phyloP scores from a whole-genome alignment of 2,113 vertebrate genomes.

The Zapus hudsonius region DNA sequence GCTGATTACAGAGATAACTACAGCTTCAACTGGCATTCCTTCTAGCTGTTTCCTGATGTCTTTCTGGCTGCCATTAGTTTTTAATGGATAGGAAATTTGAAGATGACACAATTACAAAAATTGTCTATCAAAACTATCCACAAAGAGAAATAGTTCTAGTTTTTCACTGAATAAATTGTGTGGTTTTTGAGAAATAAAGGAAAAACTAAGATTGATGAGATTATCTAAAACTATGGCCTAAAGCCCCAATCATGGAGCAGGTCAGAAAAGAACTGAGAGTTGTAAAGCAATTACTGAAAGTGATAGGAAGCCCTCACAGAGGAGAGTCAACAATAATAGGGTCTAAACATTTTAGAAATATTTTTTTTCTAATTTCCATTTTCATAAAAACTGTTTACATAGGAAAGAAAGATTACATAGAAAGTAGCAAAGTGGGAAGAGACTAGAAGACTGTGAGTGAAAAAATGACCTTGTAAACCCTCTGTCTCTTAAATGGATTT shows the following conservation, averaged over 20 bases:
- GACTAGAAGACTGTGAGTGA: neutral
- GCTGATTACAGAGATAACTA: constrained; percentile 82
- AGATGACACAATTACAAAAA: constrained; percentile 54
- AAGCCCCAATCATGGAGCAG: neutral
- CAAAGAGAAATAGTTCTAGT: neutral
- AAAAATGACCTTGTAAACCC: neutral
- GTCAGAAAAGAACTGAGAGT: neutral
- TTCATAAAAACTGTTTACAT: neutral
- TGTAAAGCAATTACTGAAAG: neutral
- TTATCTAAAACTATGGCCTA: neutral
- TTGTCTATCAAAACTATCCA: neutral
- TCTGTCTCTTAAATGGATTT: neutral
- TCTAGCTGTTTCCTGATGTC: constrained; percentile 80
- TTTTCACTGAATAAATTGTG: constrained; percentile 7
- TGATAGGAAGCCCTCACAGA: neutral
- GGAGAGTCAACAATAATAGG: neutral
- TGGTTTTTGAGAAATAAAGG: neutral
- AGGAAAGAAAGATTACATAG: neutral
- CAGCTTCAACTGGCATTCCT: constrained; percentile 77
- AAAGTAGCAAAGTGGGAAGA: neutral
- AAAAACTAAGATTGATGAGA: constrained; percentile 18
- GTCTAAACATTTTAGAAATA: neutral
- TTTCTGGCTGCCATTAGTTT: constrained; percentile 75
- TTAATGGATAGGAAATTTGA: constrained; percentile 83
- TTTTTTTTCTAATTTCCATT: neutral